Percentiles rank a stretch among this genome's conserved stretches.
phyloP scores from a whole-genome alignment of 2,113 vertebrate species.

The Ginglymostoma cirratum region DNA sequence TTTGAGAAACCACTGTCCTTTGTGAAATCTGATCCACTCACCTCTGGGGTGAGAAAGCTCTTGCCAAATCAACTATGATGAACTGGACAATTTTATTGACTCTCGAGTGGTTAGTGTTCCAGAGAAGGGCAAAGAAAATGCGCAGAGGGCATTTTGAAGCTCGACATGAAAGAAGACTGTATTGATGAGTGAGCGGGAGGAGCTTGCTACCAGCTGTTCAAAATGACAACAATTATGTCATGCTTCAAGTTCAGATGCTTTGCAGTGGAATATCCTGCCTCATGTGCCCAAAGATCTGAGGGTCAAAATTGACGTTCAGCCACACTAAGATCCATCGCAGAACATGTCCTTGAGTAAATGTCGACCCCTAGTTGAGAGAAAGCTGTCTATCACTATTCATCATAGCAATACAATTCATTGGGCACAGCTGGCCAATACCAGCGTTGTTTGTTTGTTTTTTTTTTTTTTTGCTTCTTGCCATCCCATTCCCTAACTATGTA shows the following conservation, averaged over 20 bases:
- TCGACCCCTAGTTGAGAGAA: background rate
- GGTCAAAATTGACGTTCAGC: background rate
- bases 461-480: background rate
- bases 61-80: background rate
- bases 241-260: background rate
- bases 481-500: too few relatives aligned
- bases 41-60: background rate
- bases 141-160: too few relatives aligned
- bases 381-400: background rate
- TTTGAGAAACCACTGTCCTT: background rate
- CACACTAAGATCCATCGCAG: background rate
- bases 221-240: background rate
- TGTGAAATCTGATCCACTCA: background rate
- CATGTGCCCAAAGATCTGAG: background rate
- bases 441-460: too few relatives aligned
- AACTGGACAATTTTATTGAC: too few relatives aligned
- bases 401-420: background rate
- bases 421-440: background rate
- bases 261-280: background rate
- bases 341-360: background rate
- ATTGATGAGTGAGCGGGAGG: too few relatives aligned
- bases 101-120: too few relatives aligned
- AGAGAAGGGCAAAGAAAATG: too few relatives aligned
- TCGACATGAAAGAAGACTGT: too few relatives aligned
- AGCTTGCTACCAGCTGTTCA: background rate